Base-by-base conservation (phyloP, 2,797 vertebrate genomes). In the Dipus sagitta region DNA sequence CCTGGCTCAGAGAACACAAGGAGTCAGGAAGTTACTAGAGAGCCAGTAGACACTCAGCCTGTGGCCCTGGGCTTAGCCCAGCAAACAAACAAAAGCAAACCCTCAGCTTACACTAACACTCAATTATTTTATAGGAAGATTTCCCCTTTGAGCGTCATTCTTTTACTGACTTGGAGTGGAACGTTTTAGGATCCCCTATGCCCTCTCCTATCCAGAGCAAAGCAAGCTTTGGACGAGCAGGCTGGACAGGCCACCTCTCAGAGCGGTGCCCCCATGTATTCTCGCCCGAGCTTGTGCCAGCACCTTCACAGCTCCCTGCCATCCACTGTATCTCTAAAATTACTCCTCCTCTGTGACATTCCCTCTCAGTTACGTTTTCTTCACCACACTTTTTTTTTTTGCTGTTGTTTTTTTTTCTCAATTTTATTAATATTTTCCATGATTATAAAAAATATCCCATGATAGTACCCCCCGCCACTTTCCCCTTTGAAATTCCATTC, bases 291-390 rank as follows among this genome's bases (percentile, higher is more conserved):
- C 71, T 3, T 6, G 21, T 26, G 24, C 17, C 12, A 1, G 9
- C 2, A 2, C 6, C 26, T 60, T 26, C 14, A 0, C 18, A n/a
- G 26, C 4, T 28, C 21, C 9, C 0, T 1, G 2, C 21, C 3
- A 1, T 9, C 38, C 17, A 1, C 18, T 11, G 11, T 67, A 70
- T 52, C 38, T 28, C 52, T 2, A 58, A 58, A 17, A 58, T 58
- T 58, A 58, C 24, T 71, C 8, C 62, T 30, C n/a, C 24, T 21
- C 24, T 28, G 52, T 81, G 47, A 47, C 47, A 47, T 47, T 47
- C 47, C 47, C 47, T 9, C 24, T 21, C 24, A 34, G 52, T 81
- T 38, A 13, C 76, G 0, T 77, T n/a, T 71, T 52, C 64, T 82
- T 71, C 60, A 52, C 3, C 60, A 52, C 3, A 2, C 17, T 68